Evolutionary conservation across 2,888 invertebrate genomes (phyloP), one percentile per base, ranked within the genome.

Genomic region (Rhingia campestris): DNA sequence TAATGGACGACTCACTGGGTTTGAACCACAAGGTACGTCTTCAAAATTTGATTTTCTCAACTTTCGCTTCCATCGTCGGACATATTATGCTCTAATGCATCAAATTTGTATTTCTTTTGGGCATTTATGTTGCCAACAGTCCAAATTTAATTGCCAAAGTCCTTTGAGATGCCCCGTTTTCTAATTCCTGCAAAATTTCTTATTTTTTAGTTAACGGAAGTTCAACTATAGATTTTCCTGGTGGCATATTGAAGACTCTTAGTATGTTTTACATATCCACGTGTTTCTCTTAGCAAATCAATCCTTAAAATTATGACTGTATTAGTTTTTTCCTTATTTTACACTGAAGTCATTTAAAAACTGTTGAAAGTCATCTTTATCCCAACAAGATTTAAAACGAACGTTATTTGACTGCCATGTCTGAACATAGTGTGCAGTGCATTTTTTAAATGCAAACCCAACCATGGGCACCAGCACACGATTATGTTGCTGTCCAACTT

Each of bases 111-210:
- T n/a, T n/a, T n/a, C n/a, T n/a, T n/a, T n/a, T n/a, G n/a, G n/a
- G n/a, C n/a, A n/a, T n/a, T n/a, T n/a, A n/a, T n/a, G n/a, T n/a
- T n/a, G n/a, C n/a, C n/a, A n/a, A n/a, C n/a, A n/a, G n/a, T 41
- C 41, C 41, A 41, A 41, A 41, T 41, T 41, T 41, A 9, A 41
- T 41, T 41, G 41, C 41, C 41, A 41, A 41, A 7, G 41, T 41
- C 41, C 41, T 41, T 41, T 41, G 41, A 3, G 41, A 7, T 41
- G 6, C 6, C 41, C 41, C 41, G 10, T 41, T 41, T 41, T 41
- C 41, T 41, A 41, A 41, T 41, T 41, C 41, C 41, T 41, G 3
- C 5, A 41, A 41, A 41, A 7, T 3, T 4, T 41, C 9, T 41
- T 3, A 6, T 41, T 9, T 41, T 41, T 41, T 41, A 41, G 41